Percentiles rank a stretch among this genome's conserved stretches.
Evolutionary conservation across 1,140 invertebrate genomes (phyloP).

Genomic region (Macrotrachela quadricornifera): DNA sequence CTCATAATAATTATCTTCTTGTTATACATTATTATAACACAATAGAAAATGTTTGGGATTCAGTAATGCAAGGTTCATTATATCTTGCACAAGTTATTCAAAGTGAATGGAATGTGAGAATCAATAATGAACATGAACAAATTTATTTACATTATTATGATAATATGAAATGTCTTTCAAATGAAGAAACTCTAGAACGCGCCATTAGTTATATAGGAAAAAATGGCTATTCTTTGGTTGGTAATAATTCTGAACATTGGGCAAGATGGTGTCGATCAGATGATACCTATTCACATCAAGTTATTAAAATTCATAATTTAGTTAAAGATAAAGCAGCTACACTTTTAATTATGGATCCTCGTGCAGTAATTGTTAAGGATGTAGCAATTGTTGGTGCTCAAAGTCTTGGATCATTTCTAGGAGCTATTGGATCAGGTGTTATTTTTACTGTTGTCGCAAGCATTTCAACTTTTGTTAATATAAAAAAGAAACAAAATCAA

Average conservation of each 20-base stretch:
- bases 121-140: too few relatives aligned
- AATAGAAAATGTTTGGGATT: too few relatives aligned
- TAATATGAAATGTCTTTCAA: too few relatives aligned
- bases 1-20: too few relatives aligned
- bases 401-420: neutral
- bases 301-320: neutral
- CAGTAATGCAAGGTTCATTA: too few relatives aligned
- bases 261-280: slow-evolving; percentile 7
- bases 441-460: neutral
- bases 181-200: neutral
- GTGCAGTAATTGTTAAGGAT: neutral
- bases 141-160: too few relatives aligned
- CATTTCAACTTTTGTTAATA: neutral
- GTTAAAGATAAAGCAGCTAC: neutral
- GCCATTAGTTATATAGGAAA: neutral
- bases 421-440: neutral
- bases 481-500: neutral
- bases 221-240: neutral
- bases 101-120: too few relatives aligned
- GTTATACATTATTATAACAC: too few relatives aligned
- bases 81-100: too few relatives aligned
- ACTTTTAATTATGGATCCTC: neutral
- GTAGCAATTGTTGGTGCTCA: neutral
- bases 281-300: neutral
- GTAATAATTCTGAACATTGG: slow-evolving; percentile 8